Conservation (phyloP, 2,113 vertebrate species). For the Ranitomeya variabilis region DNA sequence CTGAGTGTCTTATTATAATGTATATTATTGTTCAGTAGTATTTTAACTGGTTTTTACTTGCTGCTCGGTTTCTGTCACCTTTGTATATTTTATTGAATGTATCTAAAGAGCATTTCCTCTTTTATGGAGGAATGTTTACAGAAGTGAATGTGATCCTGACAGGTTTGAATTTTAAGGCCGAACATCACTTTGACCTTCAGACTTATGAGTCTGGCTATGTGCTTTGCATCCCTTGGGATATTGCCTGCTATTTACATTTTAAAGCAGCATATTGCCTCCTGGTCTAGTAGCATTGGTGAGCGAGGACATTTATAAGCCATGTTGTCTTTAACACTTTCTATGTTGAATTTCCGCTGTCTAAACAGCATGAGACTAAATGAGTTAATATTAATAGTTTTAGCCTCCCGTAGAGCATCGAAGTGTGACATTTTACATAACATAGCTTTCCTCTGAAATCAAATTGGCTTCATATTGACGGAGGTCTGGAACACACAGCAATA, state of each 20-base stretch:
- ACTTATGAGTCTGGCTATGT: slow-evolving; percentile 51
- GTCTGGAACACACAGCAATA: not conserved
- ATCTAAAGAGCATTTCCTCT: slow-evolving; percentile 18
- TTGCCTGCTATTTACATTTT: slow-evolving; percentile 56
- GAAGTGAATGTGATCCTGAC: slow-evolving; percentile 30
- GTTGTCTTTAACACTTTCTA: slow-evolving; percentile 39
- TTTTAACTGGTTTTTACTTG: not conserved
- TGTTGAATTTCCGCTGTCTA: not conserved
- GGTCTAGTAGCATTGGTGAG: not conserved
- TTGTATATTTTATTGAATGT: slow-evolving; percentile 36
- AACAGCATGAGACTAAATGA: slow-evolving; percentile 6
- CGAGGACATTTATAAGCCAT: slow-evolving; percentile 12
- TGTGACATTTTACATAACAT: slow-evolving; percentile 34
- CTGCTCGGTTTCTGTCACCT: not conserved
- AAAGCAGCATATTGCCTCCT: slow-evolving; percentile 33
- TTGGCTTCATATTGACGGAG: slow-evolving; percentile 27
- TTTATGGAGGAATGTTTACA: slow-evolving; percentile 43
- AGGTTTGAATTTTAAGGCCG: slow-evolving; percentile 39
- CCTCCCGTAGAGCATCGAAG: slow-evolving; percentile 2
- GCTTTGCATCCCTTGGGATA: slow-evolving; percentile 37
- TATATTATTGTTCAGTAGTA: not conserved
- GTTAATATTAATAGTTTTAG: slow-evolving; percentile 32
- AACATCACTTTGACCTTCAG: slow-evolving; percentile 49
- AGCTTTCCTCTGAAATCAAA: not conserved
- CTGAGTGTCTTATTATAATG: no score